A percentile compares a stretch with the other conserved stretches of the same genome.
Conservation (phyloP, 1,140 invertebrate genomes). For the honey bee (Apis mellifera) region DNA sequence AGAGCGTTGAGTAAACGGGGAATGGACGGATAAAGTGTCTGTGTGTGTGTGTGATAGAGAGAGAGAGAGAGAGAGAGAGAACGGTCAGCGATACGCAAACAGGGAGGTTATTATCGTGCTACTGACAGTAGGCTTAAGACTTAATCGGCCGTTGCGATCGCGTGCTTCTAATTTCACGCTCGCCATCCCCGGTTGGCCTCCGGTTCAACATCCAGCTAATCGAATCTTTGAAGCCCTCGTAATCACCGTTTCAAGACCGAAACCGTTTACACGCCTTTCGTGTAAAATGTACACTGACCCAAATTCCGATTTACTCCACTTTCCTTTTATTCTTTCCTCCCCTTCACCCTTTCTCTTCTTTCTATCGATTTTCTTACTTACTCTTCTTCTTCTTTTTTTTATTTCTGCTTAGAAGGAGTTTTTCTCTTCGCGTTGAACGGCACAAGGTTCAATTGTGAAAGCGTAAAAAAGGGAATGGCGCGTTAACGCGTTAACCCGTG, state of each 20-base stretch:
- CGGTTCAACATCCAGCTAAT: conserved; percentile 63
- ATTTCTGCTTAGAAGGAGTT: no score
- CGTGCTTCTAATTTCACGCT: conserved; percentile 74
- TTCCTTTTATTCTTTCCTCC: neutral
- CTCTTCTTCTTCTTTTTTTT: no score
- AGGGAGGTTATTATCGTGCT: conserved; percentile 61
- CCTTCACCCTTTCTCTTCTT: neutral
- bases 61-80: neutral
- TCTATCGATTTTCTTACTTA: neutral
- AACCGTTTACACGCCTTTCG: conserved; percentile 30
- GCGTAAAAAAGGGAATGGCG: no score
- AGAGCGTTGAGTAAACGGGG: conserved; percentile 21
- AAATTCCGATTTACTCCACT: conserved; percentile 46
- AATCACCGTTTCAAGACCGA: conserved; percentile 62
- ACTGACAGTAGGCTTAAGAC: conserved; percentile 68
- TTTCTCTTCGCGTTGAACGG: no score
- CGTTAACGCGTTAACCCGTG: neutral
- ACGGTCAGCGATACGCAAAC: conserved; percentile 51
- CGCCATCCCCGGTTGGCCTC: conserved; percentile 45
- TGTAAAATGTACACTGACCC: conserved; percentile 48
- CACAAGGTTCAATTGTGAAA: no score
- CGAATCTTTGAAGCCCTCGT: conserved; percentile 62
- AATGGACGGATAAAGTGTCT: neutral
- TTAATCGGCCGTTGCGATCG: conserved; percentile 71
- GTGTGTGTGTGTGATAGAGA: no score